A percentile compares a stretch with the other conserved stretches of the same genome.
Evolutionary conservation across 2,113 vertebrate species (phyloP).

Genomic region (Speoplatyrhinus poulsoni): DNA sequence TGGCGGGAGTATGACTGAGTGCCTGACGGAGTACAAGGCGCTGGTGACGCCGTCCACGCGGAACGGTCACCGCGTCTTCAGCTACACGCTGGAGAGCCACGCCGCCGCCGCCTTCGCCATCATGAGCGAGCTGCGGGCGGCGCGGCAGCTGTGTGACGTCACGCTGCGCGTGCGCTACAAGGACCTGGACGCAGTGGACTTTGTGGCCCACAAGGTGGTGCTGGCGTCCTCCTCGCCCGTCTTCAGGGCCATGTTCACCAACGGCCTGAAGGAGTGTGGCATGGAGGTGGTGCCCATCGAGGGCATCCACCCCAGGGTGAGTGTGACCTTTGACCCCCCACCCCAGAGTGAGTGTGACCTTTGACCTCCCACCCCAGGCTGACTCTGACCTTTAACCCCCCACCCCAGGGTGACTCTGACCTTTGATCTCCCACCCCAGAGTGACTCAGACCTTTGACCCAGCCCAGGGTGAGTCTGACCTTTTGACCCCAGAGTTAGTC

Average conservation of each 20-base stretch:
- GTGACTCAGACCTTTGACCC: constrained; percentile 49
- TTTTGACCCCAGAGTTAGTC: no score
- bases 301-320: constrained; percentile 85
- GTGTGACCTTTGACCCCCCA: constrained; percentile 39
- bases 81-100: constrained; percentile 90
- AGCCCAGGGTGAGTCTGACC: no score
- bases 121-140: constrained; percentile 91
- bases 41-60: constrained; percentile 90
- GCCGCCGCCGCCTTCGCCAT: constrained; percentile 86
- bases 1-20: constrained; percentile 62
- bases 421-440: constrained; percentile 3
- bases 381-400: no score
- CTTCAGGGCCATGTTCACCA: constrained; percentile 95
- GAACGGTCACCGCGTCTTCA: constrained; percentile 86
- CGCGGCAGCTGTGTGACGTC: constrained; percentile 89
- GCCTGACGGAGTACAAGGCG: constrained; percentile 86
- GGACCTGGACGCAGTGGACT: constrained; percentile 79
- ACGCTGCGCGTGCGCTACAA: constrained; percentile 86
- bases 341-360: no score
- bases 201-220: constrained; percentile 91
- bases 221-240: constrained; percentile 90
- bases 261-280: constrained; percentile 86
- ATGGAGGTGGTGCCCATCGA: constrained; percentile 92
- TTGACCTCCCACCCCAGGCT: no score
- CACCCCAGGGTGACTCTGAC: no score